Percentiles rank a stretch among this genome's conserved stretches.
phyloP scores from a whole-genome alignment of 1,140 invertebrate species.

The Microplitis mediator region DNA sequence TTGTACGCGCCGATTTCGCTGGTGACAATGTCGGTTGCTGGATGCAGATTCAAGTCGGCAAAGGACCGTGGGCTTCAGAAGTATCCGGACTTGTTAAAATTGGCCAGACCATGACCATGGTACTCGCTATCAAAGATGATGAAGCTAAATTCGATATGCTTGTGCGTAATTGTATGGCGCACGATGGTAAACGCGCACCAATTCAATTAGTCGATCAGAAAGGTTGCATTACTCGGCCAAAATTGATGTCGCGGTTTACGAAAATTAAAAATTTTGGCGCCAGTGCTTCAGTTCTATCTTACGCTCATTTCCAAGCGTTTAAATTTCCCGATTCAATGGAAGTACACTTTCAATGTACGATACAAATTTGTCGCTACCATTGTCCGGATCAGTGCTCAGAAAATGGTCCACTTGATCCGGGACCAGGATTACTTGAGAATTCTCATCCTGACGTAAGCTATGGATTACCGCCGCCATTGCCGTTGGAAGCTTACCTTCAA shows the following conservation, averaged over 20 bases:
- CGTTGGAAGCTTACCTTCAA: conserved; percentile 70
- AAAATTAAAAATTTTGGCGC: conserved; percentile 96
- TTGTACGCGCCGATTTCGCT: conserved; percentile 90
- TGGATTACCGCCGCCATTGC: conserved; percentile 68
- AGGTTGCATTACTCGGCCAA: conserved; percentile 89
- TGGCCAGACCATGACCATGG: conserved; percentile 97
- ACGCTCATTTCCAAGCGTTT: conserved; percentile 93
- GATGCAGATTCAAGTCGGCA: conserved; percentile 94
- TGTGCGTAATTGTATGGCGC: conserved; percentile 91
- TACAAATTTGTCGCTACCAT: conserved; percentile 91
- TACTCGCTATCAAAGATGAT: conserved; percentile 93
- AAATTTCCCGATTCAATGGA: conserved; percentile 97
- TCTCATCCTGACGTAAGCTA: conserved; percentile 70
- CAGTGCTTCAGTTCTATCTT: conserved; percentile 88
- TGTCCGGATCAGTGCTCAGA: conserved; percentile 89
- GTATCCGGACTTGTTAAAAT: conserved; percentile 94
- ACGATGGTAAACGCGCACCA: conserved; percentile 92
- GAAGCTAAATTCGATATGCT: conserved; percentile 96
- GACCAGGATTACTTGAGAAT: conserved; percentile 61
- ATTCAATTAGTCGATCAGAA: conserved; percentile 93
- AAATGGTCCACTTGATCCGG: conserved; percentile 56
- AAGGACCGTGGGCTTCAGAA: conserved; percentile 94
- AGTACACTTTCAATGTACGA: conserved; percentile 95
- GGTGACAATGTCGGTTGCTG: conserved; percentile 95
- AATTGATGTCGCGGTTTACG: conserved; percentile 91